Evolutionary conservation across 2,888 invertebrate genomes (phyloP).

Genomic region (Pasiphila rectangulata): DNA sequence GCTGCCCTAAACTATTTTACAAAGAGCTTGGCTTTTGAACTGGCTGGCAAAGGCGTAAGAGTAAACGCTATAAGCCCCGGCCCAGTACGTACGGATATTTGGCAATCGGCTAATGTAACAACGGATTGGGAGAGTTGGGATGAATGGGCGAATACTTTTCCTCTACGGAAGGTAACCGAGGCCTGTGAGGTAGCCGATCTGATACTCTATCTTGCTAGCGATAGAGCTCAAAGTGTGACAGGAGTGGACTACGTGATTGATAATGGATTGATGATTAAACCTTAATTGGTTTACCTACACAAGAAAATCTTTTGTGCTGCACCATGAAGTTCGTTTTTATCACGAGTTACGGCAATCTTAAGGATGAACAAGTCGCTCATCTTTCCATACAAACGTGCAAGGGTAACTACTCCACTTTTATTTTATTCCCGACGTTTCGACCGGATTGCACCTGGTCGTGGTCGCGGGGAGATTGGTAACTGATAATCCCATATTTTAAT

Average conservation of each 20-base stretch:
- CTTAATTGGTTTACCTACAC: constrained; percentile 3
- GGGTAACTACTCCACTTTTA: no score
- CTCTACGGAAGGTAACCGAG: constrained; percentile 19
- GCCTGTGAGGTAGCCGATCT: constrained; percentile 42
- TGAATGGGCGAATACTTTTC: not conserved
- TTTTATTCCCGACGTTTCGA: no score
- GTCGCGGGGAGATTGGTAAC: no score
- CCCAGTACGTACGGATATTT: constrained; percentile 41
- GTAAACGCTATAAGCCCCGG: constrained; percentile 42
- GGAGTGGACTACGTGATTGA: constrained; percentile 40
- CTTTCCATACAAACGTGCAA: no score
- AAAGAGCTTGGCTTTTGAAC: constrained; percentile 81
- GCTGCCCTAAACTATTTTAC: constrained; percentile 91
- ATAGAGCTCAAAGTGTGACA: constrained; percentile 41
- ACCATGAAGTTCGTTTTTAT: no score
- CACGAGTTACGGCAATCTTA: no score
- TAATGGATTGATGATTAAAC: constrained; percentile 56
- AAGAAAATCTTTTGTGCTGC: not conserved
- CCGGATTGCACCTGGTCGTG: no score
- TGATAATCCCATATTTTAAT: no score
- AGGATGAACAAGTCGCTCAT: no score
- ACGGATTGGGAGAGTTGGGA: not conserved
- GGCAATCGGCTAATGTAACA: constrained; percentile 2
- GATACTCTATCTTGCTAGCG: constrained; percentile 41
- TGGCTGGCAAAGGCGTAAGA: constrained; percentile 38